Evolutionary conservation across 2,113 vertebrate species (phyloP).

Genomic region (Nerophis ophidion): DNA sequence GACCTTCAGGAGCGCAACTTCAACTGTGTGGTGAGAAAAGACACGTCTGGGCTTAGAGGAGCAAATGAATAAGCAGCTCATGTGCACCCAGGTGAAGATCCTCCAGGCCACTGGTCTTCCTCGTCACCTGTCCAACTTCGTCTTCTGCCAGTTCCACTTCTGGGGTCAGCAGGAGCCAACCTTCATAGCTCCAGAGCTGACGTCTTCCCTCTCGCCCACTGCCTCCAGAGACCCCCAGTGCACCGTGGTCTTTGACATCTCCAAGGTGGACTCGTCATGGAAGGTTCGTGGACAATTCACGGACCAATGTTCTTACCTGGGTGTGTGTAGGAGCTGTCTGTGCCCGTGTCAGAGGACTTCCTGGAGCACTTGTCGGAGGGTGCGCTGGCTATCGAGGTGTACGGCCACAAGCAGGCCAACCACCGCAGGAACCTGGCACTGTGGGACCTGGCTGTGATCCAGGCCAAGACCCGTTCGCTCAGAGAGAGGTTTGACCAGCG

Average conservation of each 20-base stretch:
- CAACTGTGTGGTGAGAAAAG: conserved; percentile 83
- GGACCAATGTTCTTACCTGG: not conserved
- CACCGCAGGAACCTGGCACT: conserved; percentile 84
- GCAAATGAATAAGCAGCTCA: not conserved
- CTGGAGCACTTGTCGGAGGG: conserved; percentile 93
- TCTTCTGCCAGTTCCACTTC: conserved; percentile 93
- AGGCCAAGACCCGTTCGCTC: conserved; percentile 93
- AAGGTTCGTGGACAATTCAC: too few relatives aligned
- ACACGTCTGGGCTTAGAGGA: too few relatives aligned
- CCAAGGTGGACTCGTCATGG: conserved; percentile 70
- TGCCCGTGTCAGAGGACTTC: conserved; percentile 88
- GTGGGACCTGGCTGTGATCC: conserved; percentile 96
- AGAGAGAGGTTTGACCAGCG: conserved; percentile 79
- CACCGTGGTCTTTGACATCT: conserved; percentile 97
- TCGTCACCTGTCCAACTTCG: conserved; percentile 90
- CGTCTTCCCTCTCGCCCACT: conserved; percentile 78
- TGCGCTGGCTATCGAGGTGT: conserved; percentile 90
- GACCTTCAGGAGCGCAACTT: conserved; percentile 86
- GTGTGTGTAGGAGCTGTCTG: conserved; percentile 79
- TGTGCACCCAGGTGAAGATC: conserved; percentile 83
- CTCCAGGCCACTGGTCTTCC: conserved; percentile 94
- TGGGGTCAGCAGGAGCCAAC: conserved; percentile 89
- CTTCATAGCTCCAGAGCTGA: conserved; percentile 84
- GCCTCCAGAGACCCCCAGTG: conserved; percentile 86
- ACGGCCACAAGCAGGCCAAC: conserved; percentile 85